Evolutionary conservation across 37 sponge, comb jelly and placozoan genomes (phyloP), one percentile per base, ranked within the genome.

Genomic region (Trichoplax adhaerens): DNA sequence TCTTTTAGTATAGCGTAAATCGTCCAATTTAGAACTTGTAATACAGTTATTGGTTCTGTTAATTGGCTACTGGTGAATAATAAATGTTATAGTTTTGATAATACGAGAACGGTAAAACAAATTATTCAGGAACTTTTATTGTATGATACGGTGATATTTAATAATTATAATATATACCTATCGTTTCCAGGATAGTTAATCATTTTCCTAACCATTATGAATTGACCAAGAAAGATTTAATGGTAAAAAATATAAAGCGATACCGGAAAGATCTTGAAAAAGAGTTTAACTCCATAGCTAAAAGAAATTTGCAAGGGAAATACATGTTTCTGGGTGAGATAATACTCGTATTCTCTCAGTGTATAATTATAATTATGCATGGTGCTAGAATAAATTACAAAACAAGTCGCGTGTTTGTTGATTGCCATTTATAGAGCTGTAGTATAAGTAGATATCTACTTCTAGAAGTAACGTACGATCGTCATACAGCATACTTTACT

Each of bases 191-290:
- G 68, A 81, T 96, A 1, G 77, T 96, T 10, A 84, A 86, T 60
- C 98, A 96, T 60, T 96, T 91, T 57, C 98, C 98, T 47, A 96
- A 83, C 52, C 92, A 91, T 55, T 96, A 88, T 79, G 91, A 91
- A 74, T 83, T 96, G 60, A 96, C 98, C 7, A 69, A 91, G 56
- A 95, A 95, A 79, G 97, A 95, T 62, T 80, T 72, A 50, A 82
- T 95, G 85, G 97, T 95, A 49, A 90, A 85, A 76, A 95, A 95
- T 57, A 80, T 87, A 68, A 95, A 87, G 80, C 60, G 97, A n/a
- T 95, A 95, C 61, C 83, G 91, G 55, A 95, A 87, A 65, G 91
- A 90, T 52, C 81, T 95, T 3, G 97, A 95, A 76, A 90, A 84
- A 55, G 91, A 90, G 66, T 88, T 88, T 52, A 95, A 80, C 62